phyloP scores from a whole-genome alignment of 2,797 vertebrate genomes.

The Gambusia yucatana region DNA sequence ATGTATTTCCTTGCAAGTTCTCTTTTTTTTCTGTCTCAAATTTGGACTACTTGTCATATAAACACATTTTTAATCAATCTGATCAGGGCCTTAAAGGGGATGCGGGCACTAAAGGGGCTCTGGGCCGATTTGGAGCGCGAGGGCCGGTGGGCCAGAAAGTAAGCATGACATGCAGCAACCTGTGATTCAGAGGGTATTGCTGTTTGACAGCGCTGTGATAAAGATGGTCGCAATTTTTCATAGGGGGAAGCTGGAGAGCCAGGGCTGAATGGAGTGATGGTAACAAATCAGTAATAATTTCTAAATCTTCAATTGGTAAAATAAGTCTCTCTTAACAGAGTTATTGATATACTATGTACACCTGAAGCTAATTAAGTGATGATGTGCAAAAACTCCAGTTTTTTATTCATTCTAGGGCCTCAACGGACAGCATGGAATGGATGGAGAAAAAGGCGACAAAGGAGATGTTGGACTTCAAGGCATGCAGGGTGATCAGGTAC shows the following conservation, averaged over 20 bases:
- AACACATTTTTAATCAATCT: constrained; percentile 2
- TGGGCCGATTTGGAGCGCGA: constrained; percentile 88
- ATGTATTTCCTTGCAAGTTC: background rate
- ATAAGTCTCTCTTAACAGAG: background rate
- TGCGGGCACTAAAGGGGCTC: constrained; percentile 84
- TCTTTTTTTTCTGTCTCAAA: background rate
- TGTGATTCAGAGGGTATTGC: background rate
- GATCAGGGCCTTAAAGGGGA: constrained; percentile 88
- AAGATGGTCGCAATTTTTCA: constrained; percentile 7
- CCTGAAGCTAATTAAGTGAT: background rate
- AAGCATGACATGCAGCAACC: constrained; percentile 14
- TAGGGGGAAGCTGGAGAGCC: constrained; percentile 89
- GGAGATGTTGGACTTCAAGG: constrained; percentile 85
- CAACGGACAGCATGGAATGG: constrained; percentile 82
- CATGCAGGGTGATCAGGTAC: constrained; percentile 82
- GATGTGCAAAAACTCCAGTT: background rate
- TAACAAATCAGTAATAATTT: constrained; percentile 45
- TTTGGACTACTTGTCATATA: background rate
- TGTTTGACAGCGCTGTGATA: background rate
- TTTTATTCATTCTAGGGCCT: constrained; percentile 77
- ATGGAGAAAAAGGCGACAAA: constrained; percentile 86
- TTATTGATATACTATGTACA: background rate
- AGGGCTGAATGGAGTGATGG: constrained; percentile 82
- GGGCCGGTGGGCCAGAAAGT: constrained; percentile 92
- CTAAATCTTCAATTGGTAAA: background rate